Base-by-base conservation (phyloP, 30 jellyfish, hydroid and myxozoan genomes). In the Sanderia malayensis region DNA sequence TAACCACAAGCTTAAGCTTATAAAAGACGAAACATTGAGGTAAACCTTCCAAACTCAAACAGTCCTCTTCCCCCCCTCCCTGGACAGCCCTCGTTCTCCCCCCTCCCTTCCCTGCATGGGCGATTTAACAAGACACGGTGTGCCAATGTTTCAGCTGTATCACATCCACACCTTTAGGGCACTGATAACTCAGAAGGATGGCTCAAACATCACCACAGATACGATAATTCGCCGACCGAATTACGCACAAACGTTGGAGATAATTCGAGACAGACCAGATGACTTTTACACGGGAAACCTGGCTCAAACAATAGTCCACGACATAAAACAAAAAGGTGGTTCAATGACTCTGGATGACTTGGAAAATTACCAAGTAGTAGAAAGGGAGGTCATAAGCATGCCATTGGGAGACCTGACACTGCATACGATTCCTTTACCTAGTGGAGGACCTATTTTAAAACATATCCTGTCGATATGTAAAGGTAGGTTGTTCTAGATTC, bases 231-330 rank as follows among this genome's bases (percentile, higher is more conserved):
- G 31, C 31, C 57, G 82, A 13, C 86, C 53, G 22, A 63, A 59
- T 22, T 67, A 70, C 4, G 95, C 95, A 19, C 34, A 58, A 11
- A 82, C 97, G 18, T 34, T 88, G 29, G 82, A 62, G 70, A 76
- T 27, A 29, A 88, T 88, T 8, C 61, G 76, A 58, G 88, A 88
- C 32, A 44, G 82, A 34, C 96, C 97, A 10, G 83, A 71, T 2
- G 95, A 67, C 34, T 82, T 88, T 45, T 88, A 88, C 55, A 34
- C 46, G n/a, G 97, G 97, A 23, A 72, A 67, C 8, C 71, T 88
- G 27, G 92, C 97, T 0, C 26, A 31, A 27, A 28, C 44, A 18
- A 52, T 88, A 61, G 84, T 81, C 1, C 22, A 67, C 13, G 97
- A 88, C 22, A 37, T 88, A 4, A 33, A 33, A 18, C 76, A 47